Evolutionary conservation across 2,888 invertebrate genomes (phyloP).

Genomic region (Hemicrepidius hirtus): DNA sequence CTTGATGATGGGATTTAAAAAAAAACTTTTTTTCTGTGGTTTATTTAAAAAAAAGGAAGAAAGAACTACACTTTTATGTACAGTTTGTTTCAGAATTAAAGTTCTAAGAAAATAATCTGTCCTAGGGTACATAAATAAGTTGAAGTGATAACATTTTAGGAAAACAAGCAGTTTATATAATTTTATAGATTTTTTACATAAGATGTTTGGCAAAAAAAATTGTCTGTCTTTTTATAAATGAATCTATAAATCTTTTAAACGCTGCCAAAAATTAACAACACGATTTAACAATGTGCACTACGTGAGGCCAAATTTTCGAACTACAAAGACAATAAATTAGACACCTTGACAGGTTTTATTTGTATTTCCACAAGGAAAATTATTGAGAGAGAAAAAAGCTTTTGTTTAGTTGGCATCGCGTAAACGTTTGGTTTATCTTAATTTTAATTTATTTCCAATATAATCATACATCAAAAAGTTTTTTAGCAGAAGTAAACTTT

Average conservation of each 20-base stretch:
- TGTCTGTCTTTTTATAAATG: background rate
- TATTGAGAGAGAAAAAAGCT: too few relatives aligned
- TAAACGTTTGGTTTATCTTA: too few relatives aligned
- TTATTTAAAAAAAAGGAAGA: too few relatives aligned
- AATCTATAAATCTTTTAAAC: conserved; percentile 29
- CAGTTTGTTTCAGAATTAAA: too few relatives aligned
- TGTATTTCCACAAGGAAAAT: too few relatives aligned
- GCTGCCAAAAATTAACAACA: conserved; percentile 52
- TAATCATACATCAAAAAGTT: conserved; percentile 16
- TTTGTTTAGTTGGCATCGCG: too few relatives aligned
- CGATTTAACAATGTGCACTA: conserved; percentile 52
- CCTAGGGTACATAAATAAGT: conserved; percentile 4
- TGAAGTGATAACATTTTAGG: conserved; percentile 2
- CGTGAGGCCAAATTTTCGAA: conserved; percentile 56
- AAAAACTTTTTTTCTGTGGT: too few relatives aligned
- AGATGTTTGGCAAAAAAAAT: conserved; percentile 29
- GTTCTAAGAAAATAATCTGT: too few relatives aligned
- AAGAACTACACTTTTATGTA: too few relatives aligned
- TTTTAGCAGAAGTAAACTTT: background rate
- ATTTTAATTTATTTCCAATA: background rate
- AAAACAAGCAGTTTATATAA: background rate
- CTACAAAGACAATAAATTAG: conserved; percentile 48
- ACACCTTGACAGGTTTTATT: conserved; percentile 44
- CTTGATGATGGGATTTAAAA: too few relatives aligned
- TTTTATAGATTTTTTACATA: conserved; percentile 6